Evolutionary conservation across 2,888 invertebrate genomes (phyloP).

Genomic region (Toxonevra muliebris): DNA sequence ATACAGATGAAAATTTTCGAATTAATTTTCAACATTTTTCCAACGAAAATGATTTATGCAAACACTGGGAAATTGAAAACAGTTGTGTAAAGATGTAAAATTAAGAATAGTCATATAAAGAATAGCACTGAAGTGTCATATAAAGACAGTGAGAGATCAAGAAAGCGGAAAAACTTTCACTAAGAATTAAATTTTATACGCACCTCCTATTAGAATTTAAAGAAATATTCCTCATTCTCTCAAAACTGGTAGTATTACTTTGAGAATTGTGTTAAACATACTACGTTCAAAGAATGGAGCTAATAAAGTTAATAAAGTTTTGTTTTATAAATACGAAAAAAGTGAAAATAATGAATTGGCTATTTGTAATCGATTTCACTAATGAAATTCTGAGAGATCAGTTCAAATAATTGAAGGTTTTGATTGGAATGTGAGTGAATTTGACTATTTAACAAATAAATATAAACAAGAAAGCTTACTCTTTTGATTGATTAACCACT

Average conservation of each 20-base stretch:
- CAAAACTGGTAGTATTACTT: conserved; percentile 32
- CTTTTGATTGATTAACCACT: conserved; percentile 95
- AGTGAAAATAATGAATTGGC: conserved; percentile 1
- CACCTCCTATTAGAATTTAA: conserved; percentile 29
- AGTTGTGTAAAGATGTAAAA: conserved; percentile 4
- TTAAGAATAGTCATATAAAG: not conserved
- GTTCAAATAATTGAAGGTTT: conserved; percentile 9
- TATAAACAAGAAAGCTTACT: conserved; percentile 76
- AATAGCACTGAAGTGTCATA: conserved; percentile 3
- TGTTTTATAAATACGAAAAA: conserved; percentile 17
- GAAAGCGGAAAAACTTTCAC: not conserved
- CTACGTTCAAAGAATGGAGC: conserved; percentile 34
- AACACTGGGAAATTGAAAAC: not conserved
- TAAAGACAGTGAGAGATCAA: conserved; percentile 11
- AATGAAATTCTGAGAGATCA: not conserved
- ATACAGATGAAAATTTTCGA: conserved; percentile 28
- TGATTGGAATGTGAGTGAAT: not conserved
- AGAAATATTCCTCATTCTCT: conserved; percentile 24
- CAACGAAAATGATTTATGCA: conserved; percentile 5
- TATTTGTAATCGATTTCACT: not conserved
- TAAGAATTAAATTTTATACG: conserved; percentile 29
- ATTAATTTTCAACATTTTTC: not conserved
- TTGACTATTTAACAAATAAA: not conserved
- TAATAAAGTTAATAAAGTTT: conserved; percentile 35
- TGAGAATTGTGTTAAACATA: conserved; percentile 36